Evolutionary conservation across 2,113 vertebrate species (phyloP).

Genomic region (Cephalopholis sonnerati): DNA sequence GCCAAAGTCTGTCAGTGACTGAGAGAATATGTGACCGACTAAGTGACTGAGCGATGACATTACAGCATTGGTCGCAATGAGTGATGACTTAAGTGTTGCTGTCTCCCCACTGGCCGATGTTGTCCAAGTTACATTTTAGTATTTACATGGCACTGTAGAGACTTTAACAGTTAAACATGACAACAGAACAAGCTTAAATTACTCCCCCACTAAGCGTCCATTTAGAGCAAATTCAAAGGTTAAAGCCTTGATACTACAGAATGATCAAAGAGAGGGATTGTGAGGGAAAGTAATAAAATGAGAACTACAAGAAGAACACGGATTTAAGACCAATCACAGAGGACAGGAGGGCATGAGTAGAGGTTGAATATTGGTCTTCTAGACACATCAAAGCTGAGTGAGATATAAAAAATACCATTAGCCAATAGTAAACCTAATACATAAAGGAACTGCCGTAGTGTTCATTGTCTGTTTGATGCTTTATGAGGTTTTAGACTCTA

Average conservation of each 20-base stretch:
- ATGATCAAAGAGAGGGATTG: neutral
- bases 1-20: no score
- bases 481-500: neutral
- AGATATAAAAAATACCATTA: no score
- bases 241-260: neutral
- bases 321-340: slow-evolving; percentile 2
- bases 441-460: neutral
- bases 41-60: no score
- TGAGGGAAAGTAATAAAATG: neutral
- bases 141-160: neutral
- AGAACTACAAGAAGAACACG: neutral
- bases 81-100: no score
- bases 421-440: neutral
- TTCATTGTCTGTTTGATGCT: slow-evolving; percentile 12
- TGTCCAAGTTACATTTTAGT: neutral
- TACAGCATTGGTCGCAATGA: no score
- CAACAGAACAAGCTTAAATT: neutral
- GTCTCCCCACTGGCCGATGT: no score
- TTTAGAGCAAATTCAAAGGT: neutral
- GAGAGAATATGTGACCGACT: no score
- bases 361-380: neutral
- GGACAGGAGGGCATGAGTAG: slow-evolving; percentile 3
- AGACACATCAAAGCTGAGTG: slow-evolving; percentile 21
- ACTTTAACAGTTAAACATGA: no score
- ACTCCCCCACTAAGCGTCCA: neutral